Evolutionary conservation across 2,888 invertebrate species (phyloP).

Genomic region (Malthinus flaveolus): DNA sequence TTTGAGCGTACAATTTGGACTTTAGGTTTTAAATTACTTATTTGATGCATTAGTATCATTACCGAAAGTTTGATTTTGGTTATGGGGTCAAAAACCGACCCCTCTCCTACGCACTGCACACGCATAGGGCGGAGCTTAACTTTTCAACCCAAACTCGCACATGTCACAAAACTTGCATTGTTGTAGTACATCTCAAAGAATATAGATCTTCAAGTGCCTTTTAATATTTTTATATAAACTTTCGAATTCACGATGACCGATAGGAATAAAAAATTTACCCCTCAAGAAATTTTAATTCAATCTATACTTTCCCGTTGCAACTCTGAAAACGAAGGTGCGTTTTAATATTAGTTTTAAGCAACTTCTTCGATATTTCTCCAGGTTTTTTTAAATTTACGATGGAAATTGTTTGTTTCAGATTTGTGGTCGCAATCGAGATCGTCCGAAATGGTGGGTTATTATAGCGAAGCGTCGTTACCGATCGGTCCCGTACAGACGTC

Average conservation of each 20-base stretch:
- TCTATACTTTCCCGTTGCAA: conserved; percentile 46
- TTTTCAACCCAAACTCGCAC: conserved; percentile 45
- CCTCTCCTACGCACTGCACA: conserved; percentile 47
- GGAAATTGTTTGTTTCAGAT: conserved; percentile 33
- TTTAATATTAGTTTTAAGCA: conserved; percentile 6
- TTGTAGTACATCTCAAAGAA: conserved; percentile 39
- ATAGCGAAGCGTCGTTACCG: conserved; percentile 53
- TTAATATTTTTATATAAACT: conserved; percentile 10
- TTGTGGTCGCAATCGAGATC: conserved; percentile 46
- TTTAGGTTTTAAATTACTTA: conserved; percentile 9
- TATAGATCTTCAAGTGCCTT: conserved; percentile 34
- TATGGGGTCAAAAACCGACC: conserved; percentile 52
- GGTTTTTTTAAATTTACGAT: conserved; percentile 18
- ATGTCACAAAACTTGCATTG: conserved; percentile 44
- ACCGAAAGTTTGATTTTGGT: conserved; percentile 15
- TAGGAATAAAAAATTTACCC: conserved; percentile 37
- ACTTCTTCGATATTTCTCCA: background rate
- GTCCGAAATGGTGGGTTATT: conserved; percentile 59
- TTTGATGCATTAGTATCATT: conserved; percentile 10
- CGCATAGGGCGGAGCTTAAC: conserved; percentile 49
- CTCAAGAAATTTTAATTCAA: conserved; percentile 46
- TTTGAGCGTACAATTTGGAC: background rate
- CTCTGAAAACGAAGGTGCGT: conserved; percentile 42
- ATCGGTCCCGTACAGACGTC: conserved; percentile 49
- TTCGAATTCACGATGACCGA: conserved; percentile 16